Conservation (phyloP, 1,140 invertebrate genomes). For the Hylaeus volcanicus region DNA sequence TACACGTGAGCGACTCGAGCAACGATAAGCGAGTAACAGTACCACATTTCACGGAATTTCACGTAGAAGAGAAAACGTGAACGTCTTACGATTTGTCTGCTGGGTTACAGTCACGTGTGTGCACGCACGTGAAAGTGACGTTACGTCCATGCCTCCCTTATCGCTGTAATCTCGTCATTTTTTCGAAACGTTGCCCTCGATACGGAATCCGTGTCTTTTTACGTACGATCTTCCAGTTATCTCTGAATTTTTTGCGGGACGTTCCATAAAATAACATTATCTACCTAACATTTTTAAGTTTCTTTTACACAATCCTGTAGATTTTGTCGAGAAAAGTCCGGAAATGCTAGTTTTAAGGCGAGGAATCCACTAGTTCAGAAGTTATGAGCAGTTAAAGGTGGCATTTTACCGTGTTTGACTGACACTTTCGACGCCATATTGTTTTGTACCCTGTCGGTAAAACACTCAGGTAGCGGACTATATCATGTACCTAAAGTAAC, state of each 20-base stretch:
- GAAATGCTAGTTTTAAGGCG: too few relatives aligned
- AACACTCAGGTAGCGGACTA: too few relatives aligned
- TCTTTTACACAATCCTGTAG: not conserved
- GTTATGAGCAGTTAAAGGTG: too few relatives aligned
- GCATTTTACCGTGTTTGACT: too few relatives aligned
- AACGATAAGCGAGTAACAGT: slow-evolving; percentile 25
- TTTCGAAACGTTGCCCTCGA: not conserved
- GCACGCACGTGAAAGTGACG: slow-evolving; percentile 49
- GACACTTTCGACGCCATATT: too few relatives aligned
- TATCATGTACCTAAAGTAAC: too few relatives aligned
- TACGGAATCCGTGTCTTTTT: not conserved
- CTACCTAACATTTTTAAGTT: not conserved
- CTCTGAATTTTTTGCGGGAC: too few relatives aligned
- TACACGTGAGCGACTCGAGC: not conserved
- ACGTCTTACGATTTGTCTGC: slow-evolving; percentile 16
- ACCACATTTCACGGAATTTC: slow-evolving; percentile 28
- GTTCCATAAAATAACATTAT: too few relatives aligned
- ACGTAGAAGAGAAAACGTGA: slow-evolving; percentile 30
- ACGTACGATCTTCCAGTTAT: not conserved
- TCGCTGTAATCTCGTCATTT: slow-evolving; percentile 19
- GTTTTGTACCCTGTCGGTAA: too few relatives aligned
- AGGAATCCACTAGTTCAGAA: too few relatives aligned
- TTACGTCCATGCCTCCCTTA: slow-evolving; percentile 26
- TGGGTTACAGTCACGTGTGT: not conserved
- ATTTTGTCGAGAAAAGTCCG: too few relatives aligned